These are phyloP conservation scores for Eubasilissa regina DNA, from an alignment of 1,140 invertebrate species.

Conservation along the genomic window DNA sequence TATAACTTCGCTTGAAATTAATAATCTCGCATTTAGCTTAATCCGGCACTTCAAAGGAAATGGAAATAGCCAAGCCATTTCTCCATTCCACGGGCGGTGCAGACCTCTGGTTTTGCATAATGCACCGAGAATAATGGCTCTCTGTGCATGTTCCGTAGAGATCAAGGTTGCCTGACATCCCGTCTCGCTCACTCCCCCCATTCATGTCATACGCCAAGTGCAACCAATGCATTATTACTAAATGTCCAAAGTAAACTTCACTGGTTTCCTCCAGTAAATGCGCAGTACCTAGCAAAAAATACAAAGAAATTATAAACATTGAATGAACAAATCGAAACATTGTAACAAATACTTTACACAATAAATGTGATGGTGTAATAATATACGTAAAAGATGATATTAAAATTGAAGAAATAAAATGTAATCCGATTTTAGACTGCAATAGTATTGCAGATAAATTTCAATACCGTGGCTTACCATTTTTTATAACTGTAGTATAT, in stretches of 20 bases:
- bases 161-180: slow-evolving; percentile 19
- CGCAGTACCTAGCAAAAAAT: no score
- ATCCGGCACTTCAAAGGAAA: slow-evolving; percentile 23
- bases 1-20: not conserved
- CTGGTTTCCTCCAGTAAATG: no score
- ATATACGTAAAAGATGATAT: no score
- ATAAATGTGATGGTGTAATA: no score
- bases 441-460: no score
- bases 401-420: no score
- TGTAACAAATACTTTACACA: no score
- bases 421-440: no score
- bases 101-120: slow-evolving; percentile 9
- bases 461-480: no score
- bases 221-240: slow-evolving; percentile 8
- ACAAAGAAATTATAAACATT: no score
- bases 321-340: no score
- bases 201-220: slow-evolving; percentile 10
- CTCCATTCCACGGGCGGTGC: not conserved
- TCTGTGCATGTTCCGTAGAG: slow-evolving; percentile 6
- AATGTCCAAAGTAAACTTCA: not conserved
- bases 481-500: no score
- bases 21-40: not conserved
- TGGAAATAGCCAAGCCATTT: slow-evolving; percentile 18
- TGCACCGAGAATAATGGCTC: not conserved
- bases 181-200: not conserved